These are phyloP conservation scores for Neelides sp. DNA, from an alignment of 1,140 invertebrate genomes.

Conservation along the genomic window DNA sequence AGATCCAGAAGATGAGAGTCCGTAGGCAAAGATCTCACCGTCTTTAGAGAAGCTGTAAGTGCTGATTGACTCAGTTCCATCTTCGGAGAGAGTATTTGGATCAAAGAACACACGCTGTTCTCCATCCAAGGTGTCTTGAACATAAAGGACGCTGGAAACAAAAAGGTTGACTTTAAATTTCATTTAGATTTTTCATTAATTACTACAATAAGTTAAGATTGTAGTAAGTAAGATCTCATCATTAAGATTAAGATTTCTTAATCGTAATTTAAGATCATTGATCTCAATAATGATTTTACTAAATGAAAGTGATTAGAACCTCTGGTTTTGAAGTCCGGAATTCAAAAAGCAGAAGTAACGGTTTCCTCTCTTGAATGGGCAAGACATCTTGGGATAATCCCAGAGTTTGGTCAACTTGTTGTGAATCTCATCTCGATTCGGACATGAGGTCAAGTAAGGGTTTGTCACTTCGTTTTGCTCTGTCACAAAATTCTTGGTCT, in stretches of 20 bases:
- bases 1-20: constrained; percentile 77
- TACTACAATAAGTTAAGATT: background rate
- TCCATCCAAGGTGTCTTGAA: constrained; percentile 64
- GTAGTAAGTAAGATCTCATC: background rate
- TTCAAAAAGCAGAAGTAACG: constrained; percentile 90
- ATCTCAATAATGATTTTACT: constrained; percentile 3
- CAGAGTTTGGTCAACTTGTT: constrained; percentile 72
- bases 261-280: no score
- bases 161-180: no score
- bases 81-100: constrained; percentile 74
- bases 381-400: constrained; percentile 92
- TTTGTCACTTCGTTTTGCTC: constrained; percentile 78
- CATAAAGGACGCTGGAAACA: constrained; percentile 72
- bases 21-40: constrained; percentile 80
- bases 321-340: constrained; percentile 91
- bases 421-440: constrained; percentile 56
- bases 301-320: constrained; percentile 47
- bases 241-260: no score
- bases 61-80: constrained; percentile 61
- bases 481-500: constrained; percentile 84
- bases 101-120: constrained; percentile 85
- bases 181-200: no score
- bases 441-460: constrained; percentile 69
- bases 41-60: constrained; percentile 75
- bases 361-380: constrained; percentile 65